A percentile compares a stretch with the other conserved stretches of the same genome.
These are phyloP conservation scores for Mycteria americana DNA, from an alignment of 2,797 vertebrate species.

Conservation along the genomic window DNA sequence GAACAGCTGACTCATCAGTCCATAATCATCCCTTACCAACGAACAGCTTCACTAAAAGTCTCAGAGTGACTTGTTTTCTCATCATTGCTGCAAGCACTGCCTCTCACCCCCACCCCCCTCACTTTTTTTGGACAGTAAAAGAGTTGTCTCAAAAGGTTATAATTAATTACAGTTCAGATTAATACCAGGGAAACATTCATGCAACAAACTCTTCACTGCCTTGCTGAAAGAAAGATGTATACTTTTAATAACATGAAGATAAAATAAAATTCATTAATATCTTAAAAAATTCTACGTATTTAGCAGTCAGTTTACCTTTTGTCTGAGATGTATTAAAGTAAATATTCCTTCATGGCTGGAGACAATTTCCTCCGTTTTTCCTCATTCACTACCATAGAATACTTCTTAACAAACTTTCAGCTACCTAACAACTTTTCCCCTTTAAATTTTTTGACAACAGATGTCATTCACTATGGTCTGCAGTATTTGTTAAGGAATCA, in stretches of 20 bases:
- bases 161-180: conserved; percentile 64
- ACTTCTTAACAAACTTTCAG: neutral
- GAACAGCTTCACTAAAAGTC: conserved; percentile 25
- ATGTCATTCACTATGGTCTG: neutral
- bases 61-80: conserved; percentile 42
- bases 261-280: conserved; percentile 60
- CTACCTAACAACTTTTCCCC: neutral
- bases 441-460: neutral
- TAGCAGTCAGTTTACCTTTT: conserved; percentile 58
- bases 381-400: neutral
- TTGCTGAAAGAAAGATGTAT: conserved; percentile 21
- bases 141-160: conserved; percentile 31
- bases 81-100: conserved; percentile 9
- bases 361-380: conserved; percentile 13
- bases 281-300: conserved; percentile 27
- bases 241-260: conserved; percentile 41
- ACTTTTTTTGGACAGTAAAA: conserved; percentile 16
- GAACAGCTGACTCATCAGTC: conserved; percentile 70
- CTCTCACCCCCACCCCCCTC: neutral
- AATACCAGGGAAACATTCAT: conserved; percentile 43
- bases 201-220: conserved; percentile 29
- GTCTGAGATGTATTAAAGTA: conserved; percentile 16
- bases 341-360: conserved; percentile 21
- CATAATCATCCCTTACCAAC: conserved; percentile 4
- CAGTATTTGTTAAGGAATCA: neutral